phyloP scores from a whole-genome alignment of 2,888 invertebrate species.

The Drosophila acutilabella region DNA sequence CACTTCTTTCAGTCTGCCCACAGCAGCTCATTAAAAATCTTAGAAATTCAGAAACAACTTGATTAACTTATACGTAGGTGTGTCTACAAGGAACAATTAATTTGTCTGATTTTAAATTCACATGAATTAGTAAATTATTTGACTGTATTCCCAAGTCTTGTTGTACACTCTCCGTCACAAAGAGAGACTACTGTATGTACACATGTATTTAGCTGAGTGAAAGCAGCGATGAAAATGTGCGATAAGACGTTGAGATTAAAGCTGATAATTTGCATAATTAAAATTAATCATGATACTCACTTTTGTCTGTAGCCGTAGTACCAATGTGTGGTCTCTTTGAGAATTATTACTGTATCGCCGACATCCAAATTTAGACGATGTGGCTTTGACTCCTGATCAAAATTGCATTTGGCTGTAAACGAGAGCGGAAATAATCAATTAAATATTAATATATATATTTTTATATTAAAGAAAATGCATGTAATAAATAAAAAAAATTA shows the following conservation, averaged over 20 bases:
- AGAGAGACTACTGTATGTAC: not conserved
- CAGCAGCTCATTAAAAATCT: constrained; percentile 4
- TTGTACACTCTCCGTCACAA: not conserved
- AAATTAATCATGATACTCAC: constrained; percentile 72
- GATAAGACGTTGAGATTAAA: constrained; percentile 36
- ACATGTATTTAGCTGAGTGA: constrained; percentile 27
- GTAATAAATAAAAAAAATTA: not conserved
- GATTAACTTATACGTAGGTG: constrained; percentile 1
- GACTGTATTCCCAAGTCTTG: constrained; percentile 4
- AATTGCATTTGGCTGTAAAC: constrained; percentile 84
- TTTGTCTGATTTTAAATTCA: not conserved
- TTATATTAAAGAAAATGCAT: not conserved
- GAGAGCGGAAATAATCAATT: constrained; percentile 13
- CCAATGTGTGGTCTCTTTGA: constrained; percentile 84
- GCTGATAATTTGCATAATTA: constrained; percentile 48
- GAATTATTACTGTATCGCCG: constrained; percentile 84
- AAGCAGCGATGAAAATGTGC: constrained; percentile 39
- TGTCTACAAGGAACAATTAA: constrained; percentile 1
- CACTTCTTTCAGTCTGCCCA: not conserved
- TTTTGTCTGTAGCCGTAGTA: constrained; percentile 85
- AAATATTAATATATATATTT: constrained; percentile 13
- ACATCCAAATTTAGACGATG: constrained; percentile 84
- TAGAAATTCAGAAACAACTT: constrained; percentile 7
- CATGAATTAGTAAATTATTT: constrained; percentile 9
- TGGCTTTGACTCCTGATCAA: constrained; percentile 84